phyloP scores from a whole-genome alignment of 92 coral and sea anemone species.

The Paragorgia papillata region DNA sequence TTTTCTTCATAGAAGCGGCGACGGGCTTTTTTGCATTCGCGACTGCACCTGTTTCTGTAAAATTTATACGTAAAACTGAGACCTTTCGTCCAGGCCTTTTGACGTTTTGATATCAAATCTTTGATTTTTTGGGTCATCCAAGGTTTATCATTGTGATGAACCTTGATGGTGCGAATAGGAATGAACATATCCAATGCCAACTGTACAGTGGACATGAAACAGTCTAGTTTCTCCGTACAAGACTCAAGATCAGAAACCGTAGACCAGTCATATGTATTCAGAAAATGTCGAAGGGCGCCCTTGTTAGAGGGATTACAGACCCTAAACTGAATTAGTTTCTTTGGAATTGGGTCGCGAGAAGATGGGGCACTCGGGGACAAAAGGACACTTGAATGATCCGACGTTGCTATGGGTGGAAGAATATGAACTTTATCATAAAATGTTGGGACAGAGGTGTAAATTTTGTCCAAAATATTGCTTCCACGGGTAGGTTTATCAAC shows the following conservation, averaged over 20 bases:
- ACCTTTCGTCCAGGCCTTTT: conserved; percentile 63
- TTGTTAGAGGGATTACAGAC: conserved; percentile 22
- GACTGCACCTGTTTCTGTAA: conserved; percentile 31
- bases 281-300: conserved; percentile 11
- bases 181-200: conserved; percentile 41
- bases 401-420: conserved; percentile 32
- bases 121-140: conserved; percentile 59
- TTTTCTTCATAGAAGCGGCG: conserved; percentile 25
- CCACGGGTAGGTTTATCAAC: conserved; percentile 50
- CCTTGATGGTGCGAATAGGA: conserved; percentile 53
- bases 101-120: conserved; percentile 35
- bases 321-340: conserved; percentile 7
- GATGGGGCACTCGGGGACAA: conserved; percentile 20
- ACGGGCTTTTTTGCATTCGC: conserved; percentile 48
- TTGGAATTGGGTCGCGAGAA: not conserved
- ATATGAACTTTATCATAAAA: conserved; percentile 20
- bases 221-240: conserved; percentile 29
- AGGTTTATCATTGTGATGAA: conserved; percentile 60
- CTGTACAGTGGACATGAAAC: conserved; percentile 19
- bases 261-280: conserved; percentile 33
- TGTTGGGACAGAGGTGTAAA: conserved; percentile 33
- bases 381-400: conserved; percentile 45
- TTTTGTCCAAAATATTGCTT: conserved; percentile 44
- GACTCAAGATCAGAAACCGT: conserved; percentile 18
- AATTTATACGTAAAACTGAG: conserved; percentile 46